Conservation (phyloP, 2,888 invertebrate genomes). For the Synanthedon tipuliformis region DNA sequence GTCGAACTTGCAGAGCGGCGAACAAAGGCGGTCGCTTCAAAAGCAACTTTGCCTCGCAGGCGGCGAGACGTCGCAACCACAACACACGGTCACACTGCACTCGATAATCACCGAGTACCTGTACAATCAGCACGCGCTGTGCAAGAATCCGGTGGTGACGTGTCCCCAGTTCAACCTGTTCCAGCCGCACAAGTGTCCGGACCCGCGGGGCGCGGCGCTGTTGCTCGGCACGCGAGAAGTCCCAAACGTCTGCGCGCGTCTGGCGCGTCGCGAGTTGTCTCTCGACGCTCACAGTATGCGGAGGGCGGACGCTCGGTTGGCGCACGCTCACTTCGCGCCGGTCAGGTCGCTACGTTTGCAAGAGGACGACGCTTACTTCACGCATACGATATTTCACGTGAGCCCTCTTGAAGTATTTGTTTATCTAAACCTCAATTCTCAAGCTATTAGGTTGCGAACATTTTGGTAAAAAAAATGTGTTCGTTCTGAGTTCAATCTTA, state of each 20-base stretch:
- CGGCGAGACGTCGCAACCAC: constrained; percentile 34
- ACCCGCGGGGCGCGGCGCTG: constrained; percentile 51
- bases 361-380: constrained; percentile 74
- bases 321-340: constrained; percentile 59
- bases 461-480: too few relatives aligned
- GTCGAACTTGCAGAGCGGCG: constrained; percentile 15
- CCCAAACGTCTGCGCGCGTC: constrained; percentile 32
- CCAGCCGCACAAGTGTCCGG: constrained; percentile 95
- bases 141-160: constrained; percentile 97
- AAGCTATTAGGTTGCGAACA: too few relatives aligned
- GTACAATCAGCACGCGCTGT: constrained; percentile 96
- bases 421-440: neutral
- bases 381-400: constrained; percentile 79
- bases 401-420: constrained; percentile 12
- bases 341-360: constrained; percentile 50
- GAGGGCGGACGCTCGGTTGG: constrained; percentile 36
- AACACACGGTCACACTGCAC: constrained; percentile 78
- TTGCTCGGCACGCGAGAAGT: constrained; percentile 28
- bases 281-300: constrained; percentile 17
- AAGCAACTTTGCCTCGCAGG: constrained; percentile 52
- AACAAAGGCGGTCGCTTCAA: constrained; percentile 60
- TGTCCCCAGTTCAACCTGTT: constrained; percentile 97
- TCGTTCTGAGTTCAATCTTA: too few relatives aligned
- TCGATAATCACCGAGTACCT: constrained; percentile 96
- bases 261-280: constrained; percentile 47